Conservation (phyloP, 2,888 invertebrate genomes). For the Dendrolimus houi region DNA sequence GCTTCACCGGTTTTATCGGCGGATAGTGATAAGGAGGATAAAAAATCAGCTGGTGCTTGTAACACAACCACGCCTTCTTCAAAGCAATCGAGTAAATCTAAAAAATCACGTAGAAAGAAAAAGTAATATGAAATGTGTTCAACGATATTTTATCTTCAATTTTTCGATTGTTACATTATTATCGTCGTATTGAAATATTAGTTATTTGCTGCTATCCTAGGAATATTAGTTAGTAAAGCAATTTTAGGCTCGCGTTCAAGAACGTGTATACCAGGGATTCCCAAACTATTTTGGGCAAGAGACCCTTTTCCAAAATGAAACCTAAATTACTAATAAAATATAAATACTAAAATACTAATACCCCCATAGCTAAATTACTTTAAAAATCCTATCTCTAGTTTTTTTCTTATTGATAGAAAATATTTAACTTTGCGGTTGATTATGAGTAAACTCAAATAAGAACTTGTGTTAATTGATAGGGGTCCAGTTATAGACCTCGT, state of each 20-base stretch:
- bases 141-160: slow-evolving; percentile 30
- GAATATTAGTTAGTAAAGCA: slow-evolving; percentile 46
- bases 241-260: slow-evolving; percentile 18
- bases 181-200: slow-evolving; percentile 16
- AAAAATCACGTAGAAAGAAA: slow-evolving; percentile 78
- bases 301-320: too few species aligned
- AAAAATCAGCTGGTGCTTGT: slow-evolving; percentile 49
- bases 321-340: too few species aligned
- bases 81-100: slow-evolving; percentile 65
- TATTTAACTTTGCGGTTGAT: too few species aligned
- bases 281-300: too few species aligned
- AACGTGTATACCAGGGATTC: slow-evolving; percentile 12
- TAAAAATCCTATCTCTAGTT: too few species aligned
- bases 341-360: too few species aligned
- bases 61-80: slow-evolving; percentile 44
- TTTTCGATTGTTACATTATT: slow-evolving; percentile 18
- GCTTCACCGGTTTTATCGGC: slow-evolving; percentile 66
- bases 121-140: slow-evolving; percentile 69
- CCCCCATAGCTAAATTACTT: too few species aligned
- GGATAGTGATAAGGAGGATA: slow-evolving; percentile 75
- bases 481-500: too few species aligned
- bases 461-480: too few species aligned
- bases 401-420: too few species aligned
- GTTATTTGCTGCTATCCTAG: slow-evolving; percentile 46
- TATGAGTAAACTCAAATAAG: too few species aligned